These are phyloP conservation scores for Porites lutea DNA, from an alignment of 64 coral and sea anemone genomes.

Conservation along the genomic window DNA sequence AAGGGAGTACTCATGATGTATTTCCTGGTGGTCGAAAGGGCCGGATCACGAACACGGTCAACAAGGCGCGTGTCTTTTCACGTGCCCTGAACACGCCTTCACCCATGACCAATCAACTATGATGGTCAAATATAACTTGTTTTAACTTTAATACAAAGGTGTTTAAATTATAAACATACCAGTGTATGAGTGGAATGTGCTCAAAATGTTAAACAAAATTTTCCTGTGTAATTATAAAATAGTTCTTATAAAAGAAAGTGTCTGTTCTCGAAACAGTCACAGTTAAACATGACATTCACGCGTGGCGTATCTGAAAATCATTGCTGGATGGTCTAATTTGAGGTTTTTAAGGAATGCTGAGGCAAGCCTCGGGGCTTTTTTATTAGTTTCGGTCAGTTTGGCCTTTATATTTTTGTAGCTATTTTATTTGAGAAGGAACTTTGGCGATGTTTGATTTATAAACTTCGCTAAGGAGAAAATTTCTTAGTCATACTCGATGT, in stretches of 20 bases:
- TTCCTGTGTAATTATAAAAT: neutral
- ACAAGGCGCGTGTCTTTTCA: neutral
- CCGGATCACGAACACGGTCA: no score
- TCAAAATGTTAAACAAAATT: neutral
- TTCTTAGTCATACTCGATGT: no score
- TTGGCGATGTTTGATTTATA: no score
- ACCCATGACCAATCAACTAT: slow-evolving; percentile 24
- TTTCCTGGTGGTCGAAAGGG: no score
- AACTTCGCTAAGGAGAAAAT: no score
- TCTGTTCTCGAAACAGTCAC: neutral
- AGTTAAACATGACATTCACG: neutral
- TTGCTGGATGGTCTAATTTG: neutral
- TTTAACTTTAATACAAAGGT: slow-evolving; percentile 14
- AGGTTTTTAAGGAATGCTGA: neutral
- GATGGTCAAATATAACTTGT: slow-evolving; percentile 2
- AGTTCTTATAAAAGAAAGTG: neutral
- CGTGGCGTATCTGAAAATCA: neutral
- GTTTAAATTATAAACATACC: neutral
- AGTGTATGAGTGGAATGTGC: slow-evolving; percentile 16
- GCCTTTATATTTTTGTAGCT: neutral
- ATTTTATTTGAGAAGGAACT: neutral
- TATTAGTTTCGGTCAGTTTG: neutral
- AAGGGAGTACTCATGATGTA: no score
- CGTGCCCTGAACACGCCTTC: neutral
- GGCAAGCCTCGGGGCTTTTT: neutral